Evolutionary conservation across 1,140 invertebrate genomes (phyloP), one percentile per base, ranked within the genome.

Genomic region (Holcopasites calliopsidis): DNA sequence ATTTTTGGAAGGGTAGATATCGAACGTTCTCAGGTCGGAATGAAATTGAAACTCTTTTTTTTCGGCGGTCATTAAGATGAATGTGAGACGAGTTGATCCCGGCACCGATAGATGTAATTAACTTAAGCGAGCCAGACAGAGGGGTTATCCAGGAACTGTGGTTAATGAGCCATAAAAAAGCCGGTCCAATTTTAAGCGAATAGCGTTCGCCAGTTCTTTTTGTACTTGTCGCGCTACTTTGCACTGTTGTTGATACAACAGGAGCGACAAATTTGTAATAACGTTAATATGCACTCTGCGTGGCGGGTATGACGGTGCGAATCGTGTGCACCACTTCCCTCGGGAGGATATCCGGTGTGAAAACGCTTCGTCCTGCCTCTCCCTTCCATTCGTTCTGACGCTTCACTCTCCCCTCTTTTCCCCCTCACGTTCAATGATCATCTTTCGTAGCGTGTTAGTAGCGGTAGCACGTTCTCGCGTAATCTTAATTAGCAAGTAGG

Each of bases 281-380:
- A 57, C 52, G 68, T 55, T 78, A 76, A 79, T 68, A 65, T 57
- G 57, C 54, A 71, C 49, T 54, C 42, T 23, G 18, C 16, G 21
- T 31, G 28, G 33, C 80, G 81, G 82, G 82, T 74, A 81, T 84
- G 81, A 77, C 74, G 73, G 77, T 71, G 78, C 77, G 82, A 89
- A 87, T 89, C 89, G 88, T 85, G 86, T 86, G 87, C 86, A 87
- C 82, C 82, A 83, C 82, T 82, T 87, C 82, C 80, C 84, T 80
- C 83, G 80, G 79, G 82, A 90, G 89, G 89, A 90, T 89, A 90
- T 90, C 89, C 89, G 89, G 88, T 87, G 85, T 89, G 88, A 88
- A 90, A 90, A 89, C 79, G 80, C 82, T 88, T 85, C 85, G 85
- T 86, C 88, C 88, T 81, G 84, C 86, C 64, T 33, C 44, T 47